Base-by-base conservation (phyloP, 2,888 invertebrate species). In the Andrena fulva region DNA sequence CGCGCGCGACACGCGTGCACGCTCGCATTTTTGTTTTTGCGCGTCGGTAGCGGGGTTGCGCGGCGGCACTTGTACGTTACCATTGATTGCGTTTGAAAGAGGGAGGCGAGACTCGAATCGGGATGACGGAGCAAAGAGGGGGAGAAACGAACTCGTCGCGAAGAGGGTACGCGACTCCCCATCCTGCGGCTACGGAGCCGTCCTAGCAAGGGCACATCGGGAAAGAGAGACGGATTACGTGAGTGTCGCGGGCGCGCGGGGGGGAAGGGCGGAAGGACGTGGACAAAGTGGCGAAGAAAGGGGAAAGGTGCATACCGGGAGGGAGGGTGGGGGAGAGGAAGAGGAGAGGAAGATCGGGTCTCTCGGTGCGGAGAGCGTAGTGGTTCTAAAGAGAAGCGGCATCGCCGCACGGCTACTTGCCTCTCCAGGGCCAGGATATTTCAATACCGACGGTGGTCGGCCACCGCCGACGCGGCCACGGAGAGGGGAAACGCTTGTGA, bases 361-460 rank as follows among this genome's bases (percentile, higher is more conserved):
- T 78, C 69, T 67, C 69, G 62, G 77, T 63, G 85, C 69, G 67
- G 59, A 73, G 71, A 79, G 59, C 72, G 79, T 82, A 84, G 81
- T 82, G 83, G 84, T 85, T 82, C 80, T 88, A 85, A 73, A 87
- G 88, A 91, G 89, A 91, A 91, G 91, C 90, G 91, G 92, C 91
- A 92, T 91, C 92, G 89, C 85, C 86, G 91, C 92, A 90, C 90
- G 87, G 85, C 85, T 87, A 86, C 89, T 89, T 85, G 80, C 76
- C 88, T 87, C 89, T 90, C 88, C 88, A 90, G 89, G 86, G 88
- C 89, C 90, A 90, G 90, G 91, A 91, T 92, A 91, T 92, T 92
- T 91, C 91, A 90, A 91, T 91, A 91, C 90, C 89, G 80, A 82
- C 88, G 87, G 86, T 86, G 88, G 85, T 88, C 89, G 84, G 82